Percentiles rank a stretch among this genome's conserved stretches.
Conservation (phyloP, 23 tunicate species). For the Halocynthia roretzi region DNA sequence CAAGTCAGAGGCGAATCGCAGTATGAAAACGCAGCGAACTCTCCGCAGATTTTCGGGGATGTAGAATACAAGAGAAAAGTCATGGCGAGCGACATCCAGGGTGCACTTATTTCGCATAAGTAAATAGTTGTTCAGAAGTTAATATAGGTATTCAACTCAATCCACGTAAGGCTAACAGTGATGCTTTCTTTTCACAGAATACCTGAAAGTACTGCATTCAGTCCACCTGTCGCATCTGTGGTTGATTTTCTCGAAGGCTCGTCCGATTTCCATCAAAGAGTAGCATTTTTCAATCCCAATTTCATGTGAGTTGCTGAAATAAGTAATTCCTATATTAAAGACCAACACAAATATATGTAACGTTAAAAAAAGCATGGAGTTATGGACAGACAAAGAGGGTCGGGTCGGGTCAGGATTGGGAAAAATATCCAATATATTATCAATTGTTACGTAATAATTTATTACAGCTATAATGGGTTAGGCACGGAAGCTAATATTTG, state of each 20-base stretch:
- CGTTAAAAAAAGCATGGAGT: too few relatives aligned
- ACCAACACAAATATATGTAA: too few relatives aligned
- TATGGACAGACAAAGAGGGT: too few relatives aligned
- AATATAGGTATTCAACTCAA: too few relatives aligned
- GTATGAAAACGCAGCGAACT: background rate
- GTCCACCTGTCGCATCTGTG: constrained; percentile 36
- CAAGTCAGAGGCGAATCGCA: constrained; percentile 2
- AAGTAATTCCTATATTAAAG: too few relatives aligned
- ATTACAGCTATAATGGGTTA: too few relatives aligned
- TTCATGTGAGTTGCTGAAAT: background rate
- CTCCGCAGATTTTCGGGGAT: background rate
- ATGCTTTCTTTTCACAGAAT: background rate
- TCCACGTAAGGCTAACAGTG: too few relatives aligned
- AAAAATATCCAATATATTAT: too few relatives aligned
- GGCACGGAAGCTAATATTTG: too few relatives aligned
- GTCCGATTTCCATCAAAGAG: background rate
- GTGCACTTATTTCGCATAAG: background rate
- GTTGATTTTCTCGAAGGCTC: constrained; percentile 30
- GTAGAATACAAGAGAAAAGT: background rate
- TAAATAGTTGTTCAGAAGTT: too few relatives aligned
- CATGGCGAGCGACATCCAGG: background rate
- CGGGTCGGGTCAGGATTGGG: too few relatives aligned
- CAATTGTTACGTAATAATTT: too few relatives aligned
- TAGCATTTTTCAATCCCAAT: background rate
- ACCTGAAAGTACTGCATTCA: constrained; percentile 15